Percentiles rank a stretch among this genome's conserved stretches.
Evolutionary conservation across 2,113 vertebrate species (phyloP).

Genomic region (Callithrix jacchus): DNA sequence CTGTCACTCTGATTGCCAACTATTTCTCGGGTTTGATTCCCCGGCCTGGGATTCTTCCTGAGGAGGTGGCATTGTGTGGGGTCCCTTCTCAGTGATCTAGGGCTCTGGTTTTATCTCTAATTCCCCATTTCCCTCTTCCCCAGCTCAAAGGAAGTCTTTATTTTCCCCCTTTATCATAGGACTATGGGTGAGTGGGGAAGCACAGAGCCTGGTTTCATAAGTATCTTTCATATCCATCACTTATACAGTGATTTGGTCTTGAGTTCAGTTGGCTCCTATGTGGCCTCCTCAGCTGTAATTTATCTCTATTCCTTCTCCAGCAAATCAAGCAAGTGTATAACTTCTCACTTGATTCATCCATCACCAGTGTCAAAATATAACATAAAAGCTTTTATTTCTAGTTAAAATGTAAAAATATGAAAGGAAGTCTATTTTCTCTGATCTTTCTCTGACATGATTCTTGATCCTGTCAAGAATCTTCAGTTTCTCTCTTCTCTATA

Average conservation of each 20-base stretch:
- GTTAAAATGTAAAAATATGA: slow-evolving; percentile 25
- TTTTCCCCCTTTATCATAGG: neutral
- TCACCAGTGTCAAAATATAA: slow-evolving; percentile 45
- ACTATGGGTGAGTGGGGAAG: neutral
- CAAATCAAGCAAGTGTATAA: neutral
- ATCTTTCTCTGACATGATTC: slow-evolving; percentile 12
- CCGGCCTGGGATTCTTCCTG: neutral
- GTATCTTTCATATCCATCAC: neutral
- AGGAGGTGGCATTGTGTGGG: neutral
- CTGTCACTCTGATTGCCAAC: neutral
- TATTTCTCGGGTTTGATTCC: neutral
- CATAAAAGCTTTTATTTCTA: slow-evolving; percentile 11
- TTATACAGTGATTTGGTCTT: neutral
- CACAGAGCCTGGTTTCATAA: neutral
- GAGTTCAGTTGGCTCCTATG: neutral
- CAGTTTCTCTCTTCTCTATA: neutral
- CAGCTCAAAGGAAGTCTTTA: neutral
- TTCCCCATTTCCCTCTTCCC: neutral
- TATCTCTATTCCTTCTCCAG: too few relatives aligned
- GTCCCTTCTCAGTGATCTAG: neutral
- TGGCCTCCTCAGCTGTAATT: neutral
- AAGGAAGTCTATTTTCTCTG: neutral
- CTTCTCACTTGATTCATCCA: neutral
- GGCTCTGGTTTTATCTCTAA: neutral
- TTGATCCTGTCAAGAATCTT: neutral